These are phyloP conservation scores for Limonius californicus DNA, from an alignment of 1,140 invertebrate species.

Conservation along the genomic window DNA sequence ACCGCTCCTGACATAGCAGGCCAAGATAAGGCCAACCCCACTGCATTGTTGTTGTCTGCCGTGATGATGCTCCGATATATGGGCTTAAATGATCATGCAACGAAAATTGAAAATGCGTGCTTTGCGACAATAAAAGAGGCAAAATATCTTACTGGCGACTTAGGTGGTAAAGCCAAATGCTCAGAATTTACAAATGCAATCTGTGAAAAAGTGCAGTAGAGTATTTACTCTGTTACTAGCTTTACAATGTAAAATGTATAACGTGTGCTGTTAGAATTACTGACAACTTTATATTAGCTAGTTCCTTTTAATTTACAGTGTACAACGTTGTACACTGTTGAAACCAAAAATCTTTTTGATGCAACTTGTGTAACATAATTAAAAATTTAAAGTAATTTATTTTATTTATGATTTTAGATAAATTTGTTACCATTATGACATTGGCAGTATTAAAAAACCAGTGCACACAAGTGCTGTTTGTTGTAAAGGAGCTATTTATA, in stretches of 20 bases:
- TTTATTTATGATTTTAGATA: too few species aligned
- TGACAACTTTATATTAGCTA: too few species aligned
- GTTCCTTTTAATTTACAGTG: too few species aligned
- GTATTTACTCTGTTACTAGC: conserved; percentile 42
- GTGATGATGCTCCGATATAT: conserved; percentile 99
- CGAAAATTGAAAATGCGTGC: conserved; percentile 85
- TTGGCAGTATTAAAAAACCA: too few species aligned
- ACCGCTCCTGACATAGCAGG: conserved; percentile 99
- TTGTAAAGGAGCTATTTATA: too few species aligned
- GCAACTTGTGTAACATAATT: too few species aligned
- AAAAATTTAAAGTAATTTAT: too few species aligned
- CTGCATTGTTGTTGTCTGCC: conserved; percentile 91
- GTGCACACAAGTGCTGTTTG: too few species aligned
- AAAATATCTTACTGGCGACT: conserved; percentile 87
- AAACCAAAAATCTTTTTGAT: too few species aligned
- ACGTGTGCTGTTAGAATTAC: too few species aligned
- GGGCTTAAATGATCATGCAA: conserved; percentile 78
- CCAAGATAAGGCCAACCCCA: conserved; percentile 98
- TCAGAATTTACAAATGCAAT: conserved; percentile 98
- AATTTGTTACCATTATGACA: too few species aligned
- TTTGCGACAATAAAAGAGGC: conserved; percentile 89
- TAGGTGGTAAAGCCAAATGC: conserved; percentile 94
- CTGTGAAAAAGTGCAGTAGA: conserved; percentile 74
- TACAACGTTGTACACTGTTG: too few species aligned
- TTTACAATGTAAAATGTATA: neutral